Percentiles rank a stretch among this genome's conserved stretches.
Conservation (phyloP, 2,888 invertebrate genomes). For the Metalampra italica region DNA sequence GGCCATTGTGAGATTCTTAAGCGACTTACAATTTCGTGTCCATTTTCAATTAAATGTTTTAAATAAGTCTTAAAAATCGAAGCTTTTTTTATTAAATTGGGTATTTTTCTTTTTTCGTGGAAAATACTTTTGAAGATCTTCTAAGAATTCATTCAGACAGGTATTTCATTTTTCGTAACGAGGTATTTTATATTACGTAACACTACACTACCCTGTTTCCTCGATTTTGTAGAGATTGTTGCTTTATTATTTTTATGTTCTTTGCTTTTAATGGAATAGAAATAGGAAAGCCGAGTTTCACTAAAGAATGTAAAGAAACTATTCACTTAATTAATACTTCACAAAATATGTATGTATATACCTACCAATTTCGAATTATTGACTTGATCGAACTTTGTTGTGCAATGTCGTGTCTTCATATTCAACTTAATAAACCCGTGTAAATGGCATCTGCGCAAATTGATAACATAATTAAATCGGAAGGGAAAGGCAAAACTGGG, state of each 20-base stretch:
- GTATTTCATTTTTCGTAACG: neutral
- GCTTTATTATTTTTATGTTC: neutral
- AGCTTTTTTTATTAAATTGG: slow-evolving; percentile 17
- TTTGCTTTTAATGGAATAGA: neutral
- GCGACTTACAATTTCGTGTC: slow-evolving; percentile 21
- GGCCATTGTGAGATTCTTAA: slow-evolving; percentile 28
- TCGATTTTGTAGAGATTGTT: neutral
- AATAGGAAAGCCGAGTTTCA: no score
- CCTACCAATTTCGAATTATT: no score
- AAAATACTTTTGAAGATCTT: slow-evolving; percentile 1
- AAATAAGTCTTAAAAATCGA: slow-evolving; percentile 24
- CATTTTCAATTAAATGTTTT: slow-evolving; percentile 31
- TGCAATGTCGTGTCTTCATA: no score
- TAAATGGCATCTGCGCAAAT: no score
- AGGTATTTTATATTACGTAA: slow-evolving; percentile 20
- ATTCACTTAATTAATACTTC: no score
- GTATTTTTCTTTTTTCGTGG: slow-evolving; percentile 8
- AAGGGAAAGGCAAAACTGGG: slow-evolving; percentile 21
- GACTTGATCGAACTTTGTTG: no score
- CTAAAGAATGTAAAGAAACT: no score
- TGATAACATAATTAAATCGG: neutral
- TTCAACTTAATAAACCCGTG: no score
- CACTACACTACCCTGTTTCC: neutral
- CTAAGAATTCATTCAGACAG: neutral
- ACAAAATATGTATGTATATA: no score